A percentile compares a stretch with the other conserved stretches of the same genome.
These are phyloP conservation scores for Phenganax subtilis DNA, from an alignment of 92 coral and sea anemone species.

Conservation along the genomic window DNA sequence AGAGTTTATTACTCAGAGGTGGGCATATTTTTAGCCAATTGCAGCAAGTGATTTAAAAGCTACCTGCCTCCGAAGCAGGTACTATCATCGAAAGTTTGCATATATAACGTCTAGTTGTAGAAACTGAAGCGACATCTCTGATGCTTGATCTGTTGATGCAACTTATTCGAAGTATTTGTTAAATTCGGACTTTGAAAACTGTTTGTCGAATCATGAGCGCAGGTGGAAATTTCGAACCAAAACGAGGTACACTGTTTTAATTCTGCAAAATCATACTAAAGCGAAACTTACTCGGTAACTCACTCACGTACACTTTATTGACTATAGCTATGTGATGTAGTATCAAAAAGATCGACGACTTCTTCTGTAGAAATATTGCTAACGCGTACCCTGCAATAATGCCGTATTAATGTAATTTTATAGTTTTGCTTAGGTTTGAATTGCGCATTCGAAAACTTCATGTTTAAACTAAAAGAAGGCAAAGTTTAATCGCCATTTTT, in stretches of 20 bases:
- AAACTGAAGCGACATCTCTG: conserved; percentile 10
- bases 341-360: no score
- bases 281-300: no score
- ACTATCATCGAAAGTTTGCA: conserved; percentile 32
- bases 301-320: no score
- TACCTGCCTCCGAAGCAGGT: conserved; percentile 40
- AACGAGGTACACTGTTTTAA: background rate
- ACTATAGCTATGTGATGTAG: no score
- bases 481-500: conserved; percentile 11
- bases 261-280: background rate
- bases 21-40: conserved; percentile 27
- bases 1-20: conserved; percentile 28
- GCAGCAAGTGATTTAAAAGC: background rate
- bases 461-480: background rate
- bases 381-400: no score
- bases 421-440: background rate
- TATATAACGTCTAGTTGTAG: background rate
- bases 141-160: conserved; percentile 27
- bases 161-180: background rate
- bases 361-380: no score
- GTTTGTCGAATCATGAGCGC: background rate
- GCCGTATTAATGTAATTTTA: no score
- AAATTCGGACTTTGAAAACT: background rate
- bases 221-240: conserved; percentile 6
- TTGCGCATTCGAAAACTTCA: no score